Percentiles rank a stretch among this genome's conserved stretches.
These are phyloP conservation scores for Agriopis aurantiaria DNA, from an alignment of 2,888 invertebrate genomes.

Conservation along the genomic window DNA sequence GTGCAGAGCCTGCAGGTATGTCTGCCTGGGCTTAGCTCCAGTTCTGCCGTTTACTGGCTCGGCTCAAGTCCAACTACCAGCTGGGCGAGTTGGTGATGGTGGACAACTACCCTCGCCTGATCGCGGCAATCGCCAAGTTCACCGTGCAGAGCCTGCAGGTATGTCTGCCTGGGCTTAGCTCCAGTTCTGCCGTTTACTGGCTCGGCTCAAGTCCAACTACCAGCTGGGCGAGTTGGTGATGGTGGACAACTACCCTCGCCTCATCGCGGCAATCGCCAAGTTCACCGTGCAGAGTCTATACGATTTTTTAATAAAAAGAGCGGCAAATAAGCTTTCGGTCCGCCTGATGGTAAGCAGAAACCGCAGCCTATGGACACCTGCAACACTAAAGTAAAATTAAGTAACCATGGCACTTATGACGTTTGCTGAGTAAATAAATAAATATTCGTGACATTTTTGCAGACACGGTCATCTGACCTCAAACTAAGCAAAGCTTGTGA, in stretches of 20 bases:
- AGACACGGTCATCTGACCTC: too few species aligned
- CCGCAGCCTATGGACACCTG: too few species aligned
- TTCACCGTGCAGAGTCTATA: conserved; percentile 93
- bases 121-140: conserved; percentile 98
- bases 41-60: conserved; percentile 97
- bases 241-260: conserved; percentile 97
- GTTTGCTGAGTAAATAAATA: too few species aligned
- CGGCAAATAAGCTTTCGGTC: too few species aligned
- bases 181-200: conserved; percentile 97
- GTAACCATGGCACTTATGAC: too few species aligned
- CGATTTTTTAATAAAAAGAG: neutral
- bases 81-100: conserved; percentile 98
- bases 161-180: conserved; percentile 28
- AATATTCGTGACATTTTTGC: too few species aligned
- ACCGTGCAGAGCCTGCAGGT: conserved; percentile 98
- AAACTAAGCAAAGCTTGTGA: too few species aligned
- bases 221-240: conserved; percentile 98
- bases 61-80: conserved; percentile 99
- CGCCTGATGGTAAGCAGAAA: too few species aligned
- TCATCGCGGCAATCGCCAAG: conserved; percentile 98
- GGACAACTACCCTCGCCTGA: conserved; percentile 97
- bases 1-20: conserved; percentile 96
- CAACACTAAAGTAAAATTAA: too few species aligned
- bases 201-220: conserved; percentile 98
- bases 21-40: conserved; percentile 62